A percentile compares a stretch with the other conserved stretches of the same genome.
Conservation (phyloP, 1,140 invertebrate genomes). For the Brevipalpus yothersi region DNA sequence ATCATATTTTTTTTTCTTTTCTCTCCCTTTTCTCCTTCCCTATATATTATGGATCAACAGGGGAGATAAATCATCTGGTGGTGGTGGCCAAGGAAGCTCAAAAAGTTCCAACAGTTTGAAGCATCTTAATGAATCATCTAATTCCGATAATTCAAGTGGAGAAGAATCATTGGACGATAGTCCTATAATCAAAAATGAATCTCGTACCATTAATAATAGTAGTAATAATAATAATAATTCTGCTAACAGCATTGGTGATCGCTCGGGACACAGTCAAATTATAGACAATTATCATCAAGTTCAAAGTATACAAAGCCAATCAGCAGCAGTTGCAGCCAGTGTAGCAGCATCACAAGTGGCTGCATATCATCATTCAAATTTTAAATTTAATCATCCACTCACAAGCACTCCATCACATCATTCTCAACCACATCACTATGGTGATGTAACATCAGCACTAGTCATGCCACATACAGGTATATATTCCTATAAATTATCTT, state of each 20-base stretch:
- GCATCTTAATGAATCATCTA: conserved; percentile 5
- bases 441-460: conserved; percentile 7
- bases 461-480: conserved; percentile 3
- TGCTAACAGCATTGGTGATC: no score
- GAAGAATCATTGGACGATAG: conserved; percentile 4
- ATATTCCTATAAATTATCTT: no score
- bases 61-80: background rate
- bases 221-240: no score
- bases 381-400: conserved; percentile 1
- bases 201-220: background rate
- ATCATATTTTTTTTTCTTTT: no score
- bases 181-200: background rate
- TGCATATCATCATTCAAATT: background rate
- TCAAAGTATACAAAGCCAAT: background rate
- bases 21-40: background rate
- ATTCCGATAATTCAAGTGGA: conserved; percentile 5
- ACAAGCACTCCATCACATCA: background rate
- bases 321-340: background rate
- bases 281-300: background rate
- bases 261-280: background rate
- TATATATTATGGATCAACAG: background rate
- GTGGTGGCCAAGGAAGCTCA: background rate
- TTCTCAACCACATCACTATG: conserved; percentile 1
- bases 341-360: background rate
- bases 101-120: background rate